phyloP scores from a whole-genome alignment of 2,888 invertebrate genomes.

The Caenorhabditis macrosperma region DNA sequence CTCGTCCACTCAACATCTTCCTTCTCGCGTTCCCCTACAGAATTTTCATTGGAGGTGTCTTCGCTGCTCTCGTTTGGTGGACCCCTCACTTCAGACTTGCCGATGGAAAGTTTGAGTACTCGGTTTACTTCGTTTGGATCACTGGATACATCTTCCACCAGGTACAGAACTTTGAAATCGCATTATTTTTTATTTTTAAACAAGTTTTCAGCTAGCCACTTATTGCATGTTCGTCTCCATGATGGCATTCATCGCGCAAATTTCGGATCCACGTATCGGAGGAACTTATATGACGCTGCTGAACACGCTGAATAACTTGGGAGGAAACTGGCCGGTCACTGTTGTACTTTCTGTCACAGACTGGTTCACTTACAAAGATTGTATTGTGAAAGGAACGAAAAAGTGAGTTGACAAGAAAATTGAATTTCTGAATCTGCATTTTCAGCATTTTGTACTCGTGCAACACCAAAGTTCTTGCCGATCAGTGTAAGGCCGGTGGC shows the following conservation, averaged over 20 bases:
- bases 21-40: constrained; percentile 90
- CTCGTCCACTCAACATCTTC: constrained; percentile 91
- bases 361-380: constrained; percentile 78
- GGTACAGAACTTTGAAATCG: too few species aligned
- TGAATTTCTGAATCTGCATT: not conserved
- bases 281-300: constrained; percentile 98
- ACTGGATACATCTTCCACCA: constrained; percentile 91
- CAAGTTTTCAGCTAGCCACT: constrained; percentile 87
- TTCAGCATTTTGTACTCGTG: constrained; percentile 76
- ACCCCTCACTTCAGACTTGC: constrained; percentile 87
- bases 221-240: constrained; percentile 97
- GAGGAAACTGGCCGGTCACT: constrained; percentile 93
- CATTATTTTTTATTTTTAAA: too few species aligned
- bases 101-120: constrained; percentile 82
- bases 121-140: constrained; percentile 87
- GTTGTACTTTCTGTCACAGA: constrained; percentile 76
- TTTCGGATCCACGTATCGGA: constrained; percentile 96
- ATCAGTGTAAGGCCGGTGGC: constrained; percentile 76
- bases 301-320: constrained; percentile 95
- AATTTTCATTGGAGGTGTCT: constrained; percentile 89
- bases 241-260: constrained; percentile 97
- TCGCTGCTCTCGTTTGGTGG: constrained; percentile 89
- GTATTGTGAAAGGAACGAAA: constrained; percentile 72
- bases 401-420: constrained; percentile 54
- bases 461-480: constrained; percentile 73